phyloP scores from a whole-genome alignment of 2,113 vertebrate genomes.

The Cheirogaleus medius region DNA sequence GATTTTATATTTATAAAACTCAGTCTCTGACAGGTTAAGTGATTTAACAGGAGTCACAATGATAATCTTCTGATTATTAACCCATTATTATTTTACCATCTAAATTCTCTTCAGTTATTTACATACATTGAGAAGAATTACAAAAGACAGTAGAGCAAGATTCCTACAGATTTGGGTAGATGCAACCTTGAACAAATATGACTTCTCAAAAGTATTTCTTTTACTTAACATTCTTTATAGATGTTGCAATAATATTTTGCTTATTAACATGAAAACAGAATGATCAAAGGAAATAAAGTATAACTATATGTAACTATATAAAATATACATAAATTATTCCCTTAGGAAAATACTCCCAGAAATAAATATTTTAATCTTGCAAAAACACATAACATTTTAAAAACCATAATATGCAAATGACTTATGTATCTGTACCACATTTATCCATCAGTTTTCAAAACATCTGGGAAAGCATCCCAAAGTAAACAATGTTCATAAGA shows the following conservation, averaged over 20 bases:
- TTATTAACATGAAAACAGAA: constrained; percentile 55
- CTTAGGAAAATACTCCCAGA: constrained; percentile 46
- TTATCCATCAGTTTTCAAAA: constrained; percentile 87
- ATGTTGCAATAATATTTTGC: neutral
- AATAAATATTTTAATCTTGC: constrained; percentile 75
- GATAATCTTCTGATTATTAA: constrained; percentile 10
- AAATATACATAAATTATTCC: neutral
- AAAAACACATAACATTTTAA: constrained; percentile 18
- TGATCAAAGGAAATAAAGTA: neutral
- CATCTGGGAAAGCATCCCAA: constrained; percentile 96
- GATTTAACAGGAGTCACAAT: neutral
- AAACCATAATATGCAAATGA: constrained; percentile 79
- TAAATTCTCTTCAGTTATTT: constrained; percentile 33
- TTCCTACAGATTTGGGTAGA: neutral
- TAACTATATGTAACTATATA: neutral
- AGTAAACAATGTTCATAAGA: constrained; percentile 98
- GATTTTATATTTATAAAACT: constrained; percentile 40
- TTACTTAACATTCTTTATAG: constrained; percentile 16
- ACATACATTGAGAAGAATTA: constrained; percentile 22
- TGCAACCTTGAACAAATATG: neutral
- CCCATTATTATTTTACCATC: constrained; percentile 26
- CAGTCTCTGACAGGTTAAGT: neutral
- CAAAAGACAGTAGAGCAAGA: neutral
- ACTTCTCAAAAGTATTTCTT: constrained; percentile 4
- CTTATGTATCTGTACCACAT: constrained; percentile 83